Percentiles rank a stretch among this genome's conserved stretches.
phyloP scores from a whole-genome alignment of 2,888 invertebrate genomes.

The Volucella zonaria region DNA sequence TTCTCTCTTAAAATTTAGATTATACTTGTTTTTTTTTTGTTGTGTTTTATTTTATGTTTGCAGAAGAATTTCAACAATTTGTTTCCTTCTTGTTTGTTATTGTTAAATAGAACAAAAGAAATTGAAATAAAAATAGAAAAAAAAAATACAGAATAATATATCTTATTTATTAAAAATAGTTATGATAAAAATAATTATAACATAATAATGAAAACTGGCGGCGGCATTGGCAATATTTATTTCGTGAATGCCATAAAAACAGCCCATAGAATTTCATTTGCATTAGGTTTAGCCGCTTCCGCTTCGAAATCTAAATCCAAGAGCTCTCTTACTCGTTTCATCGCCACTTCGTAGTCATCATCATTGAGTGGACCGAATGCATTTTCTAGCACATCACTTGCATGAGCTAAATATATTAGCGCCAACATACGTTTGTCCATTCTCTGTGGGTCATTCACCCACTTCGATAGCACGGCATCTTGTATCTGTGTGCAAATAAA shows the following conservation, averaged over 20 bases:
- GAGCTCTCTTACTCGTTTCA: conserved; percentile 97
- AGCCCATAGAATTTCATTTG: conserved; percentile 98
- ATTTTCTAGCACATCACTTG: conserved; percentile 99
- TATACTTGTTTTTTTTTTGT: conserved; percentile 34
- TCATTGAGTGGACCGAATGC: conserved; percentile 98
- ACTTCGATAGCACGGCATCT: conserved; percentile 97
- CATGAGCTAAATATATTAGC: conserved; percentile 97
- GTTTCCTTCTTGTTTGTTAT: conserved; percentile 60
- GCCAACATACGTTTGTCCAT: conserved; percentile 98
- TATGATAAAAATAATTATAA: conserved; percentile 69
- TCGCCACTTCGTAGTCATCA: conserved; percentile 98
- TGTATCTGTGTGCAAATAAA: conserved; percentile 88
- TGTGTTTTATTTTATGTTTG: conserved; percentile 56
- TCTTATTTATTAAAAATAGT: conserved; percentile 71
- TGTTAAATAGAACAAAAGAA: not conserved
- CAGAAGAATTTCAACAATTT: conserved; percentile 69
- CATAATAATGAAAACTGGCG: conserved; percentile 65
- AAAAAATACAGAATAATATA: conserved; percentile 68
- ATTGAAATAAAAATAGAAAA: conserved; percentile 37
- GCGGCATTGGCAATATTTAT: conserved; percentile 85
- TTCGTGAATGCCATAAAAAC: conserved; percentile 99
- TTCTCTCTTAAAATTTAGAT: conserved; percentile 29
- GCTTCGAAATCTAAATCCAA: conserved; percentile 98
- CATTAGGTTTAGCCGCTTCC: conserved; percentile 95
- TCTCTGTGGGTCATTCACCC: conserved; percentile 98